Base-by-base conservation (phyloP, 2,113 vertebrate genomes). In the Trochalopteron elliotii region DNA sequence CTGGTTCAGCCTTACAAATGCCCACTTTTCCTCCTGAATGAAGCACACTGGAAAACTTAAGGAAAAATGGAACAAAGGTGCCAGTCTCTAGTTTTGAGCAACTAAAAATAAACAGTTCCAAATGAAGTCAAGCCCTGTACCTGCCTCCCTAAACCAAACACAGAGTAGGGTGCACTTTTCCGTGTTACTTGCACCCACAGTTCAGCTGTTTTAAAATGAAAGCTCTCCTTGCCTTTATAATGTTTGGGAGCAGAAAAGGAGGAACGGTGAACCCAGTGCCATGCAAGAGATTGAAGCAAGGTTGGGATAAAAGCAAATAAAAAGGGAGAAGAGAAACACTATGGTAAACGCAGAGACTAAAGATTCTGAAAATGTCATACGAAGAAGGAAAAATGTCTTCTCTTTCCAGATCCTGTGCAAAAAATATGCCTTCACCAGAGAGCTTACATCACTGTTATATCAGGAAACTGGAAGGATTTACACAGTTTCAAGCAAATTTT, bases 251-350 rank as follows among this genome's bases (percentile, higher is more conserved):
- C 18, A 79, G 90, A 76, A 17, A 27, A 74, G 3, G 5, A 11
- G 16, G 24, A 82, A 33, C 0, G 0, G 40, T 86, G 53, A 83
- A 68, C 11, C 6, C 2, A 5, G 6, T 49, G 37, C 5, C 21
- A 13, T n/a, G 18, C 17, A 70, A 50, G 19, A 81, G 9, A 44
- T 23, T 50, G 33, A 28, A 70, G 11, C 6, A 68, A 88, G 15
- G 12, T 5, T 64, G n/a, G n/a, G 65, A 63, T 9, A 55, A 92
- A 64, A 4, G 1, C 21, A 72, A 76, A 69, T 72, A 40, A 57
- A 90, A 90, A 77, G 9, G 10, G 10, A 69, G 31, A 63, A 60
- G 24, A 71, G 19, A 85, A 79, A 61, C 11, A 22, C 5, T 33
- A 14, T 9, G 31, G 24, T 20, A 81, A 83, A 71, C 3, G 4